These are phyloP conservation scores for Scopus umbretta DNA, from an alignment of 2,113 vertebrate species.

Conservation along the genomic window DNA sequence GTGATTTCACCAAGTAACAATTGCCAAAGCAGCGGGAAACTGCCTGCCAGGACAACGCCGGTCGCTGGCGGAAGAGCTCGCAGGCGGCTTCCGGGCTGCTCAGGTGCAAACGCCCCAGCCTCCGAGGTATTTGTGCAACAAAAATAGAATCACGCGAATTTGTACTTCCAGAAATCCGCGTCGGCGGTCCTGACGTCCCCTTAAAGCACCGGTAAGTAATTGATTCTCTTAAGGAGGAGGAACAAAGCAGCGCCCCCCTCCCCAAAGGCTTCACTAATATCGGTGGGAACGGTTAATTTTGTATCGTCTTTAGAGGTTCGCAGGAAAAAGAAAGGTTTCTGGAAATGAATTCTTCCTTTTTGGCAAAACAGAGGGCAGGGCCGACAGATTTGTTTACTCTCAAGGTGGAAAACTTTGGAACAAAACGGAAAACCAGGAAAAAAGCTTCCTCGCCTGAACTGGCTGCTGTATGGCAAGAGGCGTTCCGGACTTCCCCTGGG, in stretches of 20 bases:
- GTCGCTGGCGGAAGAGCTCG: neutral
- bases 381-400: too few relatives aligned
- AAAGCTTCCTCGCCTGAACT: conserved; percentile 67
- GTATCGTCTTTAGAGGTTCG: too few relatives aligned
- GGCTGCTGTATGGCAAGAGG: conserved; percentile 70
- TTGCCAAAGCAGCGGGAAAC: neutral
- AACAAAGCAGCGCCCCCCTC: neutral
- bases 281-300: neutral
- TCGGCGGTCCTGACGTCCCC: neutral
- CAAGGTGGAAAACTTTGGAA: neutral
- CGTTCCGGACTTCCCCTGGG: conserved; percentile 70
- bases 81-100: neutral
- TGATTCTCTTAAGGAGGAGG: neutral
- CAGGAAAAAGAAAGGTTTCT: too few relatives aligned
- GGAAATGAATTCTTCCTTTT: too few relatives aligned
- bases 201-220: neutral
- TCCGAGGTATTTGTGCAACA: neutral
- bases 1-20: neutral
- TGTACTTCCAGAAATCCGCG: neutral
- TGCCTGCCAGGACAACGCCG: neutral
- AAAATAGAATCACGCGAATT: neutral
- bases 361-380: too few relatives aligned
- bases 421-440: accelerated
- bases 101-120: neutral
- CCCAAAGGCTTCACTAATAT: neutral